Percentiles rank a stretch among this genome's conserved stretches.
phyloP scores from a whole-genome alignment of 2,888 invertebrate species.

The Cephus rjabovi region DNA sequence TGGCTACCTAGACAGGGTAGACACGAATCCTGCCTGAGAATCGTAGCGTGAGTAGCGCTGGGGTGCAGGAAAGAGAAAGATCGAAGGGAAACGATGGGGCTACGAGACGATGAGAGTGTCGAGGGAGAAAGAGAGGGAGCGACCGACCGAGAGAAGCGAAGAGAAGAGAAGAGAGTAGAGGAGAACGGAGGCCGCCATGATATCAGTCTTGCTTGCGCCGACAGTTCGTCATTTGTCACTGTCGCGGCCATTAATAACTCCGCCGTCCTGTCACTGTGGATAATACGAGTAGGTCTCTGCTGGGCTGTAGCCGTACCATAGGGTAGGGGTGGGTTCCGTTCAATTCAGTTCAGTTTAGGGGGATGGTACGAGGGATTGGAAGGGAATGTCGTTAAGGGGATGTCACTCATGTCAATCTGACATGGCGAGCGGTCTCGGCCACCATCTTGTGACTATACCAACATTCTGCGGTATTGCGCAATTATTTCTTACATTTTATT shows the following conservation, averaged over 20 bases:
- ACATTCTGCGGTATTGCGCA: background rate
- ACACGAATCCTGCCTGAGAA: background rate
- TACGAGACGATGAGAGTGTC: constrained; percentile 27
- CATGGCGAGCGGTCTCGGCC: constrained; percentile 53
- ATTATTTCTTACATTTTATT: background rate
- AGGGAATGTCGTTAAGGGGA: constrained; percentile 65
- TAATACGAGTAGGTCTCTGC: constrained; percentile 64
- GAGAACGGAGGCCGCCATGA: constrained; percentile 63
- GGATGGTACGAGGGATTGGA: constrained; percentile 60
- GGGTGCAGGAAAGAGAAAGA: constrained; percentile 11
- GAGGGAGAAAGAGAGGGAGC: constrained; percentile 35
- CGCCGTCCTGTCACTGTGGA: constrained; percentile 66
- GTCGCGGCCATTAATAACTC: constrained; percentile 67
- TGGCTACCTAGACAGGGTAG: background rate
- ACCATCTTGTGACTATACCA: constrained; percentile 43
- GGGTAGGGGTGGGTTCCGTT: constrained; percentile 61
- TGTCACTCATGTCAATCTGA: constrained; percentile 62
- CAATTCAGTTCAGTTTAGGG: constrained; percentile 64
- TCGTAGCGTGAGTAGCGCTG: background rate
- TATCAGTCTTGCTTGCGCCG: constrained; percentile 68
- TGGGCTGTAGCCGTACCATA: constrained; percentile 32
- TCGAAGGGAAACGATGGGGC: constrained; percentile 29
- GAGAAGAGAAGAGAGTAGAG: constrained; percentile 9
- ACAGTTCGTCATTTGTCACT: constrained; percentile 68
- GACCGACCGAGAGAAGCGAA: constrained; percentile 20